These are phyloP conservation scores for Dasypolia templi DNA, from an alignment of 2,888 invertebrate species.

Conservation along the genomic window DNA sequence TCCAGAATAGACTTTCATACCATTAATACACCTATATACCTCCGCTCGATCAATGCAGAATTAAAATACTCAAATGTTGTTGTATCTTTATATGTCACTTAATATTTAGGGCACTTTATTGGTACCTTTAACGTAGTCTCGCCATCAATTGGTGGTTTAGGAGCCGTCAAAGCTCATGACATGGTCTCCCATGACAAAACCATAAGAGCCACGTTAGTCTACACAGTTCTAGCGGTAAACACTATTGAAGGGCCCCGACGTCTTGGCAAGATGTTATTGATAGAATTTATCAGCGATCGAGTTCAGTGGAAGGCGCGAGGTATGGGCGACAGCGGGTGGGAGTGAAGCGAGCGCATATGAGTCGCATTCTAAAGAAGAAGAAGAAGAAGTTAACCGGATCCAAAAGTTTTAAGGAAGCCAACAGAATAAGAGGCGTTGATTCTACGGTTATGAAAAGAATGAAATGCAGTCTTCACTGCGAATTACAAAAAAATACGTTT, in stretches of 20 bases:
- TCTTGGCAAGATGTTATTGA: constrained; percentile 87
- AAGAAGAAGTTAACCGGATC: no score
- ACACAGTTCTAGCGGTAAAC: constrained; percentile 83
- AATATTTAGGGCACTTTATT: constrained; percentile 7
- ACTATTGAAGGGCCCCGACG: constrained; percentile 86
- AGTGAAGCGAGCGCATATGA: neutral
- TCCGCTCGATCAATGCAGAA: neutral
- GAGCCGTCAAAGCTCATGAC: constrained; percentile 51
- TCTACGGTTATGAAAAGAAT: neutral
- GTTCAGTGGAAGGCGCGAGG: constrained; percentile 64
- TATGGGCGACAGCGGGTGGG: constrained; percentile 61
- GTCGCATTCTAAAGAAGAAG: neutral
- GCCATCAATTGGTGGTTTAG: constrained; percentile 53
- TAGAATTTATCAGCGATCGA: constrained; percentile 89
- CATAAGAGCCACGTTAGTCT: constrained; percentile 79
- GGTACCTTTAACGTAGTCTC: constrained; percentile 37
- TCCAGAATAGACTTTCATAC: neutral
- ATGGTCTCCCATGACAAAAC: constrained; percentile 64
- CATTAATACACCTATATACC: neutral
- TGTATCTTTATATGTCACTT: neutral
- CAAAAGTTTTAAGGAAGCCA: neutral
- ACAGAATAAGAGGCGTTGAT: neutral
- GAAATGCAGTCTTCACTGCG: neutral
- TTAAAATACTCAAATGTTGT: neutral
- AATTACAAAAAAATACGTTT: no score